A percentile compares a stretch with the other conserved stretches of the same genome.
Evolutionary conservation across 2,888 invertebrate species (phyloP).

Genomic region (Empis livida): DNA sequence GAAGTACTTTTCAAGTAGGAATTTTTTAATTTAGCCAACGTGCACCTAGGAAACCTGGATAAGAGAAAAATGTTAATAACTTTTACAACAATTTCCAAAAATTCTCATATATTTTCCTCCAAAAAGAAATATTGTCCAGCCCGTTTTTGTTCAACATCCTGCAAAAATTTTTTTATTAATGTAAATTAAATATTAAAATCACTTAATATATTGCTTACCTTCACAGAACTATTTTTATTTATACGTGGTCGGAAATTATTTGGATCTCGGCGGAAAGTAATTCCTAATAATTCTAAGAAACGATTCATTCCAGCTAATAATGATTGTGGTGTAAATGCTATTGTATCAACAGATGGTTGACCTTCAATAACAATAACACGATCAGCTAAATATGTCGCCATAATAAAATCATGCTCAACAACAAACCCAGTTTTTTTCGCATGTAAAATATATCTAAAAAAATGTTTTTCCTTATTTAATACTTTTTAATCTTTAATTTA

Average conservation of each 20-base stretch:
- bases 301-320: conserved; percentile 96
- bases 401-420: conserved; percentile 99
- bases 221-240: conserved; percentile 92
- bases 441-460: conserved; percentile 78
- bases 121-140: conserved; percentile 98
- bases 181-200: background rate
- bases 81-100: no score
- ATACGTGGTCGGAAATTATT: conserved; percentile 98
- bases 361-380: conserved; percentile 98
- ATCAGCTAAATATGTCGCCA: conserved; percentile 98
- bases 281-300: conserved; percentile 88
- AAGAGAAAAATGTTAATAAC: no score
- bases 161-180: conserved; percentile 12
- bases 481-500: no score
- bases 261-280: conserved; percentile 96
- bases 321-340: conserved; percentile 84
- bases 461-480: no score
- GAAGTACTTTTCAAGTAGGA: no score
- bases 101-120: conserved; percentile 50
- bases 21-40: no score
- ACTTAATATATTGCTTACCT: conserved; percentile 41
- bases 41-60: no score
- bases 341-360: conserved; percentile 73
- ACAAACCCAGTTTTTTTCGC: conserved; percentile 99
- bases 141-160: conserved; percentile 94